phyloP scores from a whole-genome alignment of 2,797 vertebrate species.

The Nannoperca australis region DNA sequence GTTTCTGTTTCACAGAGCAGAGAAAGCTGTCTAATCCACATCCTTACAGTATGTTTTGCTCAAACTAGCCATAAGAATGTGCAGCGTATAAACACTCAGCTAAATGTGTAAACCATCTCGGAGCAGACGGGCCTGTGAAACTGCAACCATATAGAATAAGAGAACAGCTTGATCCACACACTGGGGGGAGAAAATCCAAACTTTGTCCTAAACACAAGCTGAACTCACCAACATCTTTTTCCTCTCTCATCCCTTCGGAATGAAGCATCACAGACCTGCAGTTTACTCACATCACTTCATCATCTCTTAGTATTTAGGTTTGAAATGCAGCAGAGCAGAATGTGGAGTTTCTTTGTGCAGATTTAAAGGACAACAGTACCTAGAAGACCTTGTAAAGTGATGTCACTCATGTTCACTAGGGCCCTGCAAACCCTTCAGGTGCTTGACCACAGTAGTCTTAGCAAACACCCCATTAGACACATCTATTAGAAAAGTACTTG shows the following conservation, averaged over 20 bases:
- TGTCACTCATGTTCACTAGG: not conserved
- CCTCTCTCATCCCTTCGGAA: slow-evolving; percentile 11
- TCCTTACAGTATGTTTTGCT: slow-evolving; percentile 57
- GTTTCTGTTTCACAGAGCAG: slow-evolving; percentile 7
- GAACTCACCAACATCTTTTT: not conserved
- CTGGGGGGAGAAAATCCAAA: not conserved
- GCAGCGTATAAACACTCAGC: slow-evolving; percentile 64
- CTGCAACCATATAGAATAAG: slow-evolving; percentile 24
- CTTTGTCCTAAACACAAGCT: slow-evolving; percentile 8
- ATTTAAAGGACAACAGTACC: not conserved
- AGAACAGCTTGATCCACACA: not conserved
- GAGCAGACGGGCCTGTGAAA: slow-evolving; percentile 11
- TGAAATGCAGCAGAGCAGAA: not conserved
- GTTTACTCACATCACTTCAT: not conserved
- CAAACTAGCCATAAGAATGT: slow-evolving; percentile 67
- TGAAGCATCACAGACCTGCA: slow-evolving; percentile 4
- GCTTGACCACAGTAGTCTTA: slow-evolving; percentile 34
- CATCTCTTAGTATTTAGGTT: not conserved
- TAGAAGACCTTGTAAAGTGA: not conserved
- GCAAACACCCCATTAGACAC: slow-evolving; percentile 7
- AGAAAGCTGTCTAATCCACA: slow-evolving; percentile 8
- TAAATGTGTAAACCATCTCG: slow-evolving; percentile 70
- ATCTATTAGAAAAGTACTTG: slow-evolving; percentile 38
- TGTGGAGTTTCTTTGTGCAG: not conserved
- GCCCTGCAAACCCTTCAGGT: not conserved